phyloP scores from a whole-genome alignment of 1,140 invertebrate species.

The Thaumetopoea pityocampa region DNA sequence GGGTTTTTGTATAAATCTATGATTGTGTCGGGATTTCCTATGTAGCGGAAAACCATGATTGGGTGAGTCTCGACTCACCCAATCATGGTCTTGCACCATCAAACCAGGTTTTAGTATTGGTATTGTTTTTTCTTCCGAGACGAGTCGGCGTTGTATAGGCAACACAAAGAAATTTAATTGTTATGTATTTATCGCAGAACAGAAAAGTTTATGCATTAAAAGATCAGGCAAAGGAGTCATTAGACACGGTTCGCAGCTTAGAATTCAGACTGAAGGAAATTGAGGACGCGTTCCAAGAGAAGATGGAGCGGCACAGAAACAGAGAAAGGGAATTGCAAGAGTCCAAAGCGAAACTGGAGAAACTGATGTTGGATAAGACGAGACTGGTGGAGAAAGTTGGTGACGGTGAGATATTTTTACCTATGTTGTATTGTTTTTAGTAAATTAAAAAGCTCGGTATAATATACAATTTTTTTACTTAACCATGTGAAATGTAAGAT shows the following conservation, averaged over 20 bases:
- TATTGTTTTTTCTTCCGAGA: too few species aligned
- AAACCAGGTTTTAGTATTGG: too few species aligned
- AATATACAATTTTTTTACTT: too few species aligned
- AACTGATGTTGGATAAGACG: constrained; percentile 70
- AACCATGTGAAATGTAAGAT: too few species aligned
- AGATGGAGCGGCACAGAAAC: constrained; percentile 57
- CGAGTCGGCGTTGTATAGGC: too few species aligned
- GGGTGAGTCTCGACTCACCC: too few species aligned
- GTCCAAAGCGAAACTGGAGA: constrained; percentile 70
- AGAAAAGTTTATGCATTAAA: constrained; percentile 44
- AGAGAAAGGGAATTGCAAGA: constrained; percentile 64
- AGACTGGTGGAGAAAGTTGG: constrained; percentile 64
- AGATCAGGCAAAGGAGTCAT: constrained; percentile 52
- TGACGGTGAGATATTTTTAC: constrained; percentile 53
- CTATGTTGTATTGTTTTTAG: constrained; percentile 1
- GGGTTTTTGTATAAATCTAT: too few species aligned
- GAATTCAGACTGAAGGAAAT: constrained; percentile 70
- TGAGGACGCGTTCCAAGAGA: constrained; percentile 63
- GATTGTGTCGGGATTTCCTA: too few species aligned
- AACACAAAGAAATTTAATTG: too few species aligned
- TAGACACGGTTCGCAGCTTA: constrained; percentile 26
- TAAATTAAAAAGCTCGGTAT: too few species aligned
- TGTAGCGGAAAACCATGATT: too few species aligned
- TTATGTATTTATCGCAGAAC: constrained; percentile 50
- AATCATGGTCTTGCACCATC: too few species aligned